Percentiles rank a stretch among this genome's conserved stretches.
phyloP scores from a whole-genome alignment of 2,113 vertebrate genomes.

The Anarrhichthys ocellatus region DNA sequence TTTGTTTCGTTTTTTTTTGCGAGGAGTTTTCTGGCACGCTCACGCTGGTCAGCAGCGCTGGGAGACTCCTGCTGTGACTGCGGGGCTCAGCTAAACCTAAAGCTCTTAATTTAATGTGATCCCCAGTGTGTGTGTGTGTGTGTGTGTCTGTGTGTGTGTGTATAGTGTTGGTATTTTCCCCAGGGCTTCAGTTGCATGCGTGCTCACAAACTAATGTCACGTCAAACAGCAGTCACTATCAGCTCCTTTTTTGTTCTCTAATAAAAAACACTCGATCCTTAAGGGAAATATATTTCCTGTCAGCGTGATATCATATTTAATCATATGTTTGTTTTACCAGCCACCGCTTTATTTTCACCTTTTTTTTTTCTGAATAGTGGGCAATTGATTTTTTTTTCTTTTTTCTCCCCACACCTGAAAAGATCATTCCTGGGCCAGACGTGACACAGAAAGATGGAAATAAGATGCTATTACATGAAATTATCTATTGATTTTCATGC shows the following conservation, averaged over 20 bases:
- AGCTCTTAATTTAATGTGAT: conserved; percentile 71
- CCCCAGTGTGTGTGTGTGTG: conserved; percentile 10
- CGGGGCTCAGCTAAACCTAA: conserved; percentile 47
- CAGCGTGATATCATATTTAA: conserved; percentile 63
- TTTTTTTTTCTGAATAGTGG: conserved; percentile 33
- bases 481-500: conserved; percentile 78
- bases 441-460: conserved; percentile 57
- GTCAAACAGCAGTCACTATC: conserved; percentile 55
- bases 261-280: conserved; percentile 33
- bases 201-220: conserved; percentile 56
- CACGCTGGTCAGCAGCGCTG: conserved; percentile 54
- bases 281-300: conserved; percentile 72
- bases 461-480: conserved; percentile 69
- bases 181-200: conserved; percentile 14
- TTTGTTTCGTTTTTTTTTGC: background rate
- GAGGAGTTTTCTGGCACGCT: conserved; percentile 23
- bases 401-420: background rate
- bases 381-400: conserved; percentile 45
- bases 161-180: conserved; percentile 24
- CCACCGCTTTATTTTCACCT: conserved; percentile 58
- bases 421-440: conserved; percentile 45
- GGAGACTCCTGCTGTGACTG: conserved; percentile 57
- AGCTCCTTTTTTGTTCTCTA: conserved; percentile 46
- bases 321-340: conserved; percentile 61
- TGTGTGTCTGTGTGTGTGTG: conserved; percentile 19